A percentile compares a stretch with the other conserved stretches of the same genome.
These are phyloP conservation scores for Doryteuthis pealeii DNA, from an alignment of 1,140 invertebrate species.

Conservation along the genomic window DNA sequence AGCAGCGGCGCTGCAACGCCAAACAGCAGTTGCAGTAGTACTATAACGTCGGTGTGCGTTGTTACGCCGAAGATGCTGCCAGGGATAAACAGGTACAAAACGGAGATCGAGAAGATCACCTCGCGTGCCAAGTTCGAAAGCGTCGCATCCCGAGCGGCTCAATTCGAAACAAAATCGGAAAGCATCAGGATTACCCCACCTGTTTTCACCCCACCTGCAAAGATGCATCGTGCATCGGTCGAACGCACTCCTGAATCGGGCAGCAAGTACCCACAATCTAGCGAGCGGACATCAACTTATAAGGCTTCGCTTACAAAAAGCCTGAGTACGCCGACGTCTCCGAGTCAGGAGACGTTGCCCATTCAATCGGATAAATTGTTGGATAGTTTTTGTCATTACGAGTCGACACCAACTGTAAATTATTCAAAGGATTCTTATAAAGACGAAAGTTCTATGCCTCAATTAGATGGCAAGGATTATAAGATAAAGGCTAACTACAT, in stretches of 20 bases:
- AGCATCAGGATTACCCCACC: conserved; percentile 14
- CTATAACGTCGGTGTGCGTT: background rate
- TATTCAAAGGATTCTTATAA: background rate
- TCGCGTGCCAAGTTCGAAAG: conserved; percentile 46
- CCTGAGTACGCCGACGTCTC: conserved; percentile 15
- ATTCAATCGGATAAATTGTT: conserved; percentile 11
- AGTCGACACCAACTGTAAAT: background rate
- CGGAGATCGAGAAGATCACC: conserved; percentile 50
- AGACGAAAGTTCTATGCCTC: background rate
- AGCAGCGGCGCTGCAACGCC: background rate
- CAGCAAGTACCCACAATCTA: background rate
- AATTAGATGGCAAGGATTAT: background rate
- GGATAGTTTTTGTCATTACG: conserved; percentile 10
- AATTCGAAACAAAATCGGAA: conserved; percentile 43
- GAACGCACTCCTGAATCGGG: conserved; percentile 14
- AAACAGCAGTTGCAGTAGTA: background rate
- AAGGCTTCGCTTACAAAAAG: background rate
- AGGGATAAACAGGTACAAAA: conserved; percentile 38
- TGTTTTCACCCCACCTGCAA: conserved; percentile 25
- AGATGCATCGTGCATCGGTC: conserved; percentile 22
- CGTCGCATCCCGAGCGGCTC: conserved; percentile 39
- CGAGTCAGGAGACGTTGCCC: background rate
- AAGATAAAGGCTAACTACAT: background rate
- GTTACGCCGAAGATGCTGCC: background rate
- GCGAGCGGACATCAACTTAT: background rate